Conservation (phyloP, 2,888 invertebrate species). For the Parthenolecanium corni region DNA sequence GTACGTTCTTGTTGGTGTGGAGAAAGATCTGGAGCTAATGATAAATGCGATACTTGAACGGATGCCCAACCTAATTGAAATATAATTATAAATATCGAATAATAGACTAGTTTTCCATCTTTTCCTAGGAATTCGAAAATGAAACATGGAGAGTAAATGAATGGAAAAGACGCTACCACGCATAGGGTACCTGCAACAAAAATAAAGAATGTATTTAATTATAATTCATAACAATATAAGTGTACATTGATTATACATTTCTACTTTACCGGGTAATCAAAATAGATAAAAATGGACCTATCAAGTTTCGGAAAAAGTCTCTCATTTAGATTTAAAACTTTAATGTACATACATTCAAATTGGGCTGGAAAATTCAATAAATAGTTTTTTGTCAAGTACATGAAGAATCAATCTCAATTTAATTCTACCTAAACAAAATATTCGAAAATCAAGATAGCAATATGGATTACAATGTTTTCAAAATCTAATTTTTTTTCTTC, state of each 20-base stretch:
- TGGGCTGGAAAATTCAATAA: no score
- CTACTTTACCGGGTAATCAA: not conserved
- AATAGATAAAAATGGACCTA: not conserved
- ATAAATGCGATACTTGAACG: conserved; percentile 84
- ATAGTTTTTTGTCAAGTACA: no score
- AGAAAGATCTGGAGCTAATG: conserved; percentile 74
- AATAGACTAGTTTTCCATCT: conserved; percentile 36
- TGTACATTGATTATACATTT: not conserved
- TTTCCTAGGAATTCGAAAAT: conserved; percentile 37
- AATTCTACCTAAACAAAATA: no score
- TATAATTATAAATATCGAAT: conserved; percentile 49
- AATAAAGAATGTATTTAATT: not conserved
- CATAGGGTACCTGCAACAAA: conserved; percentile 18
- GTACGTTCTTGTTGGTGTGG: conserved; percentile 56
- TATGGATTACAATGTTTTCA: no score
- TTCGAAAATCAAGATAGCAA: no score
- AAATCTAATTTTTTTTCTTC: no score
- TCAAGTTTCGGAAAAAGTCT: not conserved
- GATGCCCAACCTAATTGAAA: conserved; percentile 92
- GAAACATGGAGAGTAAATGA: conserved; percentile 41
- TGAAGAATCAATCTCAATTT: no score
- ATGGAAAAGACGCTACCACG: conserved; percentile 13
- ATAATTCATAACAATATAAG: not conserved
- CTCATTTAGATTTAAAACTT: no score
- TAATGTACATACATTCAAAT: no score